Evolutionary conservation across 2,113 vertebrate species (phyloP), one percentile per base, ranked within the genome.

Genomic region (Hypanus sabinus): DNA sequence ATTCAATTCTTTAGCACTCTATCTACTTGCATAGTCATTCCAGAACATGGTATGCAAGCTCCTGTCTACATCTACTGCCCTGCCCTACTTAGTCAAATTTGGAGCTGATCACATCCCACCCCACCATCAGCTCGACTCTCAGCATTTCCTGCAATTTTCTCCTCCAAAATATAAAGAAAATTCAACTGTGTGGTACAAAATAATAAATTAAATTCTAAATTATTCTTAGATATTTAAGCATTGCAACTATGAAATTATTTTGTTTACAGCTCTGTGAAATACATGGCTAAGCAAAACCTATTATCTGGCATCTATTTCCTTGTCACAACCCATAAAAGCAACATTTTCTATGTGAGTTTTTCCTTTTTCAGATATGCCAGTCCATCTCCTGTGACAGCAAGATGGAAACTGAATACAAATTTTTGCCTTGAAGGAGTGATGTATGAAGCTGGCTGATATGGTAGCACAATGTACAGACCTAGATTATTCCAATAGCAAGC

Each of bases 171-270:
- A 87, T 30, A 55, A 8, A n/a, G 57, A 62, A 88, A n/a, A 3
- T 88, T n/a, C 27, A 62, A 88, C 27, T 88, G 83, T 4, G 14
- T 14, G n/a, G 11, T n/a, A 27, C 27, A 62, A 88, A 88, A 62
- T 62, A 55, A 88, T 5, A 55, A 88, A 55, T n/a, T 87, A 87
- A 87, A 88, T 5, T 60, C 57, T 27, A 88, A 62, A 88, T 62
- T 88, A 88, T 60, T 14, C 55, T 88, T 62, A 55, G 57, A 60
- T 62, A n/a, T 87, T 87, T 60, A 62, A 55, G 57, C 57, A 24
- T 62, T 87, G 83, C 30, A 87, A 55, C 55, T 88, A 55, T 88
- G 57, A 88, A 88, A 88, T 88, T 88, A 88, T 57, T 87, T 87
- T 88, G 83, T 88, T 88, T 88, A 62, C 27, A 30, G 57, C 57